These are phyloP conservation scores for Coptodon rendalli DNA, from an alignment of 2,113 vertebrate genomes.

Conservation along the genomic window DNA sequence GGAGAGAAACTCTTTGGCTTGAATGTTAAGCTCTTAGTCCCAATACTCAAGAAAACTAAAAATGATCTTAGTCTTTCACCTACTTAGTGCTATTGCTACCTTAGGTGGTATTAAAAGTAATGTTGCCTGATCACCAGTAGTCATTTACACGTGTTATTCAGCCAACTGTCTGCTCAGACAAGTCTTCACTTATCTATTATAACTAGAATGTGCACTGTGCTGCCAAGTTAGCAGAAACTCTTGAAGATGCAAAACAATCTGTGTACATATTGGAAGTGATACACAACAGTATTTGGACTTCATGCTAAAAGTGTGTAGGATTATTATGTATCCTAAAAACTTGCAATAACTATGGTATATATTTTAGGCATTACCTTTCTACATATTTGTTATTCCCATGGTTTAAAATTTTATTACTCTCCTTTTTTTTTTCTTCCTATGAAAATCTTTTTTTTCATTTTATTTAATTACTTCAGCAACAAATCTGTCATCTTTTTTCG, in stretches of 20 bases:
- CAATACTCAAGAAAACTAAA: constrained; percentile 1
- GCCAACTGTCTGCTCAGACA: neutral
- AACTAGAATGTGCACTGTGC: neutral
- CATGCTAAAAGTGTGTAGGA: neutral
- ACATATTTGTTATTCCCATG: neutral
- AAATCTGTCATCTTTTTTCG: neutral
- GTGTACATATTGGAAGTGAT: neutral
- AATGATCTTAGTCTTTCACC: neutral
- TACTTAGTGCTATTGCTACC: neutral
- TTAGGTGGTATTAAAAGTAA: neutral
- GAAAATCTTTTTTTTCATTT: neutral
- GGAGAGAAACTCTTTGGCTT: neutral
- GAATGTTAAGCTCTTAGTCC: neutral
- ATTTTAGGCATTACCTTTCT: neutral
- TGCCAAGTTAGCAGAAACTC: constrained; percentile 25
- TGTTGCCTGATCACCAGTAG: neutral
- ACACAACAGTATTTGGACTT: neutral
- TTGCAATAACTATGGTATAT: neutral
- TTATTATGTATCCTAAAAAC: neutral
- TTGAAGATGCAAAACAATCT: neutral
- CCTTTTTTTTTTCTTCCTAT: neutral
- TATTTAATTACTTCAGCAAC: neutral
- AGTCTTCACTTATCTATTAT: neutral
- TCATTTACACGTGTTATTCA: neutral
- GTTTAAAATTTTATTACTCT: neutral